These are phyloP conservation scores for Drosophila ogumai DNA, from an alignment of 1,140 invertebrate species.

Conservation along the genomic window DNA sequence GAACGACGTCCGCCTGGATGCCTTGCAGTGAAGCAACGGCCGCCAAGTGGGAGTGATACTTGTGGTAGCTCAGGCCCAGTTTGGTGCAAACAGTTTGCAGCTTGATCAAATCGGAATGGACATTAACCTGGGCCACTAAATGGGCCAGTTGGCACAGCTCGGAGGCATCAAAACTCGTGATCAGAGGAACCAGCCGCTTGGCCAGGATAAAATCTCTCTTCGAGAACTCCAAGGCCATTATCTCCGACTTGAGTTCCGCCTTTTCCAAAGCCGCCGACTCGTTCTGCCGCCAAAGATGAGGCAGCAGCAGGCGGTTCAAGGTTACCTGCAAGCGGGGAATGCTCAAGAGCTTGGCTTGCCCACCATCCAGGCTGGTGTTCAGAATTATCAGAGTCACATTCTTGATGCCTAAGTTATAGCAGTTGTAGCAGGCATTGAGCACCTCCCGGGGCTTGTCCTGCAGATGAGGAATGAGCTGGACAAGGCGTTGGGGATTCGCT, in stretches of 20 bases:
- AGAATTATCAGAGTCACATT: constrained; percentile 55
- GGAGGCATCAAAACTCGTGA: constrained; percentile 33
- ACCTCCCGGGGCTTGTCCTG: constrained; percentile 85
- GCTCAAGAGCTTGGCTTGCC: constrained; percentile 50
- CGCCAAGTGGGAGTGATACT: constrained; percentile 51
- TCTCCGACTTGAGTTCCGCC: constrained; percentile 61
- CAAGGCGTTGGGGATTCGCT: constrained; percentile 84
- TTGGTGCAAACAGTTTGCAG: constrained; percentile 63
- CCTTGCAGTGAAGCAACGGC: constrained; percentile 48
- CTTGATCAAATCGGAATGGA: constrained; percentile 62
- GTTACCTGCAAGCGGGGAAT: constrained; percentile 66
- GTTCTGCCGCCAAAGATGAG: constrained; percentile 63
- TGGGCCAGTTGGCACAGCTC: constrained; percentile 37
- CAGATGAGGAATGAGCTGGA: constrained; percentile 85
- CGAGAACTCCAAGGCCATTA: constrained; percentile 69
- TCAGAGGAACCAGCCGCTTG: constrained; percentile 30
- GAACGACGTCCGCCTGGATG: constrained; percentile 60
- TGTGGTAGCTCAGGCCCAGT: constrained; percentile 47
- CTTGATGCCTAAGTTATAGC: constrained; percentile 57
- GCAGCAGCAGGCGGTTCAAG: constrained; percentile 54
- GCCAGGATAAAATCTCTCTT: constrained; percentile 69
- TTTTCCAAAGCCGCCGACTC: constrained; percentile 60
- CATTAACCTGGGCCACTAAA: constrained; percentile 26
- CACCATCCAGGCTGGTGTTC: constrained; percentile 46
- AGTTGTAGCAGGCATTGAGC: constrained; percentile 85